Base-by-base conservation (phyloP, 2,113 vertebrate species). In the Opisthocomus hoazin region DNA sequence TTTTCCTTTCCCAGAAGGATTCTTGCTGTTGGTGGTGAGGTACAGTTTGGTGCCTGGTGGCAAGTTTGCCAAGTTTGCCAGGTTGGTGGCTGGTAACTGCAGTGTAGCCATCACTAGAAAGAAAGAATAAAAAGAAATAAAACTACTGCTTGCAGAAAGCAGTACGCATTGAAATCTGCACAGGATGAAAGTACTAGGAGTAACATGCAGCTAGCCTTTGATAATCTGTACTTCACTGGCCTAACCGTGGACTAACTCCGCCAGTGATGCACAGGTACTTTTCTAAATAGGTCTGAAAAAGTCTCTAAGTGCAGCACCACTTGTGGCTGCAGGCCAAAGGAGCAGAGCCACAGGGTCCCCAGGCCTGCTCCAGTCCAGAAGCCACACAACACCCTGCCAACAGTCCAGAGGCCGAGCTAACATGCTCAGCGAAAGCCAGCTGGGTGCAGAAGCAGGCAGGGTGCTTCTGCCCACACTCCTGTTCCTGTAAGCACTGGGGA, bases 21-120 rank as follows among this genome's bases (percentile, higher is more conserved):
- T 99, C 98, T 99, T 99, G 98, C 99, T 99, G 97, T 99, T 99
- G 50, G 99, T 99, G 75, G 99, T 99, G 91, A 99, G 98, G 98
- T 99, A 99, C 37, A 99, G 99, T 91, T 99, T 99, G 89, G 99
- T 99, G 94, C 99, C 99, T 34, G 99, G 99, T 73, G 99, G 99
- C 84, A 99, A 97, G 87, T 99, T 99, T 57, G 99, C 99, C 97
- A 99, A 94, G 97, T 99, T 99, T 75, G 99, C 99, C 97, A 99
- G 94, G 95, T 99, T 99, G 95, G 99, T 99, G 87, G 99, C 99
- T 91, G 99, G 99, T 66, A 99, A 98, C 96, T 99, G 99, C 93
- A 99, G 97, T 1, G 99, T 99, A 56, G 99, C 99, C 99, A 99
- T 99, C 81, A 99, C 99, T 99, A 84, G 85, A 97, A 93, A 97